phyloP scores from a whole-genome alignment of 2,113 vertebrate genomes.

The Mungos mungo region DNA sequence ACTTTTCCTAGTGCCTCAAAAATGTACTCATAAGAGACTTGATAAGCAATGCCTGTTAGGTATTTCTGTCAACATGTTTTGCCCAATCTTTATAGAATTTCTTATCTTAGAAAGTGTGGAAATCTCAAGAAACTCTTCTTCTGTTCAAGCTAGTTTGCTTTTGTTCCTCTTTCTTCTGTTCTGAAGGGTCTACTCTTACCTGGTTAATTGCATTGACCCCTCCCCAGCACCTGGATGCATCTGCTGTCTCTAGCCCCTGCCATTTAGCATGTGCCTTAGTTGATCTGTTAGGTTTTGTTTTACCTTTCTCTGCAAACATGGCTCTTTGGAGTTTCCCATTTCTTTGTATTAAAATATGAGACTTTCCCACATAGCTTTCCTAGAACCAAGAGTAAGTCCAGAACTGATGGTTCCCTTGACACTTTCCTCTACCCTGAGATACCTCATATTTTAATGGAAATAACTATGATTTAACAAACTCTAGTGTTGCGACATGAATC shows the following conservation, averaged over 20 bases:
- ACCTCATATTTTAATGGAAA: neutral
- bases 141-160: neutral
- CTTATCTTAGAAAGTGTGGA: neutral
- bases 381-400: neutral
- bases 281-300: neutral
- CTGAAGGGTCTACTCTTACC: neutral
- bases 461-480: neutral
- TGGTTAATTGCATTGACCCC: neutral
- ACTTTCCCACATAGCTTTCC: neutral
- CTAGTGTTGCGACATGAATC: neutral
- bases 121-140: neutral
- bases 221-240: no score
- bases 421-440: neutral
- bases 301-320: neutral
- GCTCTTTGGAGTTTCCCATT: neutral
- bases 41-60: accelerated
- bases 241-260: neutral
- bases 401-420: neutral
- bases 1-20: neutral
- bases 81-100: neutral
- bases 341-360: neutral
- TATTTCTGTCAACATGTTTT: neutral
- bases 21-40: neutral
- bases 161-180: neutral
- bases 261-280: neutral